Conservation (phyloP, 2,797 vertebrate species). For the Tolypeutes matacus region DNA sequence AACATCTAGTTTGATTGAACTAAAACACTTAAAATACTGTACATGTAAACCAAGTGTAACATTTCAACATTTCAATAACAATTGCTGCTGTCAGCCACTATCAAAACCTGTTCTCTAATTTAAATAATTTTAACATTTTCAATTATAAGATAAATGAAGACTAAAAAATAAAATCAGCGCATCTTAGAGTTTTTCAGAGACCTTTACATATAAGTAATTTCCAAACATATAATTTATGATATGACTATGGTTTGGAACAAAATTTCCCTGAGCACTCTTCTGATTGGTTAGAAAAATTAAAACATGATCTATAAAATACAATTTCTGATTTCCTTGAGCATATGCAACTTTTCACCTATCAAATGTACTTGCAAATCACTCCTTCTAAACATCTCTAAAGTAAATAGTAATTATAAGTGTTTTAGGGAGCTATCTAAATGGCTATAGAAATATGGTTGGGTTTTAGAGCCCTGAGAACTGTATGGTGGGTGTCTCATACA, state of each 20-base stretch:
- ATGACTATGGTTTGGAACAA: constrained; percentile 77
- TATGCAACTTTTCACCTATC: constrained; percentile 49
- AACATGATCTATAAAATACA: constrained; percentile 75
- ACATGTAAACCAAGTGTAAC: constrained; percentile 66
- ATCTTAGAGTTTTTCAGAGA: constrained; percentile 71
- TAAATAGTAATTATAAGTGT: constrained; percentile 77
- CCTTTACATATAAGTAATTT: constrained; percentile 76
- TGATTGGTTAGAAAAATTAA: constrained; percentile 84
- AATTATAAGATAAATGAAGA: constrained; percentile 75
- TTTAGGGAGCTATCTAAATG: constrained; percentile 73
- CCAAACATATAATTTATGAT: constrained; percentile 79
- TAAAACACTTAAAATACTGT: constrained; percentile 73
- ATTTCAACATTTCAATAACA: constrained; percentile 72
- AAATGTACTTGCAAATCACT: constrained; percentile 71
- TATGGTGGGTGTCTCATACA: not conserved
- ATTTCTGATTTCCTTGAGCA: constrained; percentile 78
- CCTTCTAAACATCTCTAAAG: constrained; percentile 73
- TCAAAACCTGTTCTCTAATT: constrained; percentile 71
- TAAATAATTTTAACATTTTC: constrained; percentile 74
- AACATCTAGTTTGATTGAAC: constrained; percentile 53
- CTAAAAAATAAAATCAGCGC: constrained; percentile 64
- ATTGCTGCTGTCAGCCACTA: constrained; percentile 69
- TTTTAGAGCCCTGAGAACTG: constrained; percentile 64
- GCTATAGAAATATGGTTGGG: constrained; percentile 67
- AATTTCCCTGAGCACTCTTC: constrained; percentile 84